A percentile compares a stretch with the other conserved stretches of the same genome.
Conservation (phyloP, 2,113 vertebrate genomes). For the Otis tarda region DNA sequence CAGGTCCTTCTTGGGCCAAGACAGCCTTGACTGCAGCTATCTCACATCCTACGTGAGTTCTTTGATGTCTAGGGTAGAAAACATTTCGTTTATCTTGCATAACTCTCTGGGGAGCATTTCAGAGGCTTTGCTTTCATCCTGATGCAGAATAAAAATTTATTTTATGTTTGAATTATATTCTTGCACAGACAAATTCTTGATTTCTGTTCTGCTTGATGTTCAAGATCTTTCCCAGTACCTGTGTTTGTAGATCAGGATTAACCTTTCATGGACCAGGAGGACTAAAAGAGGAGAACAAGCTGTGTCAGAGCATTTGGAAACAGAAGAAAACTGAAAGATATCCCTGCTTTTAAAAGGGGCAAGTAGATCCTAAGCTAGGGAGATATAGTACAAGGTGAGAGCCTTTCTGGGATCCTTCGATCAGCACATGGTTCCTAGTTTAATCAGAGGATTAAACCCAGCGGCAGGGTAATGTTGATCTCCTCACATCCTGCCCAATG, state of each 20-base stretch:
- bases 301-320: not conserved
- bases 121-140: not conserved
- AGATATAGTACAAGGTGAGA: accelerated
- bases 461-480: no score
- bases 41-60: not conserved
- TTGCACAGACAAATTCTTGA: not conserved
- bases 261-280: not conserved
- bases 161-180: not conserved
- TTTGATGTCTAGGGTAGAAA: not conserved
- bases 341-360: not conserved
- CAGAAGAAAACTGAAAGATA: not conserved
- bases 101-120: not conserved
- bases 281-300: not conserved
- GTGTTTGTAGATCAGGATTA: not conserved
- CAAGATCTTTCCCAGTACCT: not conserved
- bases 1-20: not conserved
- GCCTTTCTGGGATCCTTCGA: not conserved
- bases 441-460: not conserved
- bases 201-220: not conserved
- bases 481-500: accelerated
- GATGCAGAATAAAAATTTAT: not conserved
- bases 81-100: not conserved
- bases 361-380: not conserved
- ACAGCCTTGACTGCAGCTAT: not conserved
- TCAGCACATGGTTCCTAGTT: not conserved